phyloP scores from a whole-genome alignment of 2,113 vertebrate species.

The Microtus pennsylvanicus region DNA sequence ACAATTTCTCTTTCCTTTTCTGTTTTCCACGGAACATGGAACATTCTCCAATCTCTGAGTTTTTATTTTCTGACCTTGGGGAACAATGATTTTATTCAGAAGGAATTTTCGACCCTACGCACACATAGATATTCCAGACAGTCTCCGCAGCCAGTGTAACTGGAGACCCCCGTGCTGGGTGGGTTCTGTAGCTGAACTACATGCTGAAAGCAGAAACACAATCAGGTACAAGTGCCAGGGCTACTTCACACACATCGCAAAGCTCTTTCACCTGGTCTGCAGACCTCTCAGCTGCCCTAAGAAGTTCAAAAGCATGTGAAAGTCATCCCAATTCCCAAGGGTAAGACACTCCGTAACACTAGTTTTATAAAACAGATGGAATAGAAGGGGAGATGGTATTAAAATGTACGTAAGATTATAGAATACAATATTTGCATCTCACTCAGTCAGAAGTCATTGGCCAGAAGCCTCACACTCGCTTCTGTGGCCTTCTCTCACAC shows the following conservation, averaged over 20 bases:
- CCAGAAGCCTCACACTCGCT: neutral
- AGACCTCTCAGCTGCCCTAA: neutral
- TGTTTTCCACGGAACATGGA: slow-evolving; percentile 1
- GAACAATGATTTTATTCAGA: slow-evolving; percentile 51
- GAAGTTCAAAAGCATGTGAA: slow-evolving; percentile 2
- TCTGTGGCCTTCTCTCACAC: neutral
- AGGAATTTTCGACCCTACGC: neutral
- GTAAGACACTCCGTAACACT: neutral
- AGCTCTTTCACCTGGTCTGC: neutral
- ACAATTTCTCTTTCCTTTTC: neutral
- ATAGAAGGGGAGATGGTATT: neutral
- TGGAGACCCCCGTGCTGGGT: neutral
- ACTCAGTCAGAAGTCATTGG: neutral
- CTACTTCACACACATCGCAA: neutral
- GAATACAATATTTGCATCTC: neutral
- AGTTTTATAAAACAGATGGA: neutral
- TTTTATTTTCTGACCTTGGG: neutral
- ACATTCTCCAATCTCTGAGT: neutral
- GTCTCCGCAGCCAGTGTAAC: neutral
- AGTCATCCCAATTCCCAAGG: neutral
- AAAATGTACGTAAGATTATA: neutral
- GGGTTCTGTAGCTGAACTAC: neutral
- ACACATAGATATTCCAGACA: neutral
- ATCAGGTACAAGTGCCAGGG: neutral
- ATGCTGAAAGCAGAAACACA: slow-evolving; percentile 50